Conservation (phyloP, 2,888 invertebrate genomes). For the Neoascia interrupta region DNA sequence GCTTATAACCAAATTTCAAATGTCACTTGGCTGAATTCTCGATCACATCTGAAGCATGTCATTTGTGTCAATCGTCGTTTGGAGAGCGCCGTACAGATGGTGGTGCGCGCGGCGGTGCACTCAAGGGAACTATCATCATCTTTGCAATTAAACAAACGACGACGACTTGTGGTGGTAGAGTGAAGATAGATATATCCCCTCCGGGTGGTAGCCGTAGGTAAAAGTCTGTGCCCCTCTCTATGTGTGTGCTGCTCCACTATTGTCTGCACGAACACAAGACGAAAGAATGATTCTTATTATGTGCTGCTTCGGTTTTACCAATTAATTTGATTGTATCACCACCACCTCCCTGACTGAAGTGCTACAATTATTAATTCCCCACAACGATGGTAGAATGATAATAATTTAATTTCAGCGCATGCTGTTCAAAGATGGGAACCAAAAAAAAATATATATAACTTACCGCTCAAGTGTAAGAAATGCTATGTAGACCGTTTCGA, state of each 20-base stretch:
- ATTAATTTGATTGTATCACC: slow-evolving; percentile 55
- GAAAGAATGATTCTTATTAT: slow-evolving; percentile 16
- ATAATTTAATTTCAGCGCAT: slow-evolving; percentile 42
- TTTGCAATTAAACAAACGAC: not conserved
- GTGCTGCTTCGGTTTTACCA: slow-evolving; percentile 20
- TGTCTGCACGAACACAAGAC: not conserved
- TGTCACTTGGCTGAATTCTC: slow-evolving; percentile 35
- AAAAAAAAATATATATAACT: not conserved
- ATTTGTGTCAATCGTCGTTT: slow-evolving; percentile 38
- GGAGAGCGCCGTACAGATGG: too few relatives aligned
- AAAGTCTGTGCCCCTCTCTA: too few relatives aligned
- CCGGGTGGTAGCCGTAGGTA: too few relatives aligned
- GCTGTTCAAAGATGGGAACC: slow-evolving; percentile 9
- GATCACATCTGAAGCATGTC: slow-evolving; percentile 42
- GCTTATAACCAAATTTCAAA: slow-evolving; percentile 43
- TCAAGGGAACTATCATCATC: slow-evolving; percentile 3
- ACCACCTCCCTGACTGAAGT: slow-evolving; percentile 37
- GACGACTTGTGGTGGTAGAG: slow-evolving; percentile 12
- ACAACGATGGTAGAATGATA: slow-evolving; percentile 34
- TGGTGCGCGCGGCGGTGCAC: slow-evolving; percentile 16
- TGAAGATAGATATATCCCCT: not conserved
- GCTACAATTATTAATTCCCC: slow-evolving; percentile 54
- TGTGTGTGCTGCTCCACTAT: too few relatives aligned
- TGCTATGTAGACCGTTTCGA: slow-evolving; percentile 27
- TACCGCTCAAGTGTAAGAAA: not conserved